Evolutionary conservation across 23 tunicate species (phyloP).

Genomic region (Botrylloides violaceus): DNA sequence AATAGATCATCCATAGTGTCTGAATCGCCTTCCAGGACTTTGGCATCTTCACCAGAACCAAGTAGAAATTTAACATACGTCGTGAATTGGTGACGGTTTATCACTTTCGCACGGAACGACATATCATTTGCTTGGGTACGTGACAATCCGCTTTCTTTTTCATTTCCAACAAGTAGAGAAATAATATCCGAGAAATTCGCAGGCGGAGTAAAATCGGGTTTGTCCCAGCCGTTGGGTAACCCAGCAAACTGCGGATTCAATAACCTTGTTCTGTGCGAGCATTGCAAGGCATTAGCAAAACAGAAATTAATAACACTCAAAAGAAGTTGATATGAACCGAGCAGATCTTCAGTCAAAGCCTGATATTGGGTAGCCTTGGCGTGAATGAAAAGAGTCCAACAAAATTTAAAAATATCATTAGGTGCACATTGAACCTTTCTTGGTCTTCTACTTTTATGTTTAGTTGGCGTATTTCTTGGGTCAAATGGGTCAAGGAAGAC

Average conservation of each 20-base stretch:
- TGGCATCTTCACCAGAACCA: constrained; percentile 8
- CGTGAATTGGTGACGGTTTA: constrained; percentile 65
- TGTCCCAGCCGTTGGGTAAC: constrained; percentile 53
- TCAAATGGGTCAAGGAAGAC: constrained; percentile 74
- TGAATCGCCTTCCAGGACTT: constrained; percentile 42
- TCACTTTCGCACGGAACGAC: constrained; percentile 61
- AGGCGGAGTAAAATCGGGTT: constrained; percentile 16
- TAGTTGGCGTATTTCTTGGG: constrained; percentile 65
- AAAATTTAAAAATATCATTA: constrained; percentile 71
- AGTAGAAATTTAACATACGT: constrained; percentile 23
- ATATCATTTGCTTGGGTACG: constrained; percentile 42
- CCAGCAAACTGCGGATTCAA: constrained; percentile 78
- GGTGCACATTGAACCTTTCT: constrained; percentile 63
- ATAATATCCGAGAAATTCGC: constrained; percentile 36
- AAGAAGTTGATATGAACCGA: constrained; percentile 69
- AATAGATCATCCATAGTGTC: constrained; percentile 22
- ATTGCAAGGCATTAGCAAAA: constrained; percentile 58
- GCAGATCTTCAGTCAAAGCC: constrained; percentile 63
- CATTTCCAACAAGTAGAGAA: constrained; percentile 37
- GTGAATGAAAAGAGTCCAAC: constrained; percentile 87
- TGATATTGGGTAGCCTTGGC: constrained; percentile 80
- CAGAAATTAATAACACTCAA: constrained; percentile 74
- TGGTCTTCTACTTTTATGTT: constrained; percentile 50
- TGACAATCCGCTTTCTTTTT: constrained; percentile 26
- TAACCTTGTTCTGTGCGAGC: constrained; percentile 36